Evolutionary conservation across 2,113 vertebrate genomes (phyloP).

Genomic region (Psittacara wagleri): DNA sequence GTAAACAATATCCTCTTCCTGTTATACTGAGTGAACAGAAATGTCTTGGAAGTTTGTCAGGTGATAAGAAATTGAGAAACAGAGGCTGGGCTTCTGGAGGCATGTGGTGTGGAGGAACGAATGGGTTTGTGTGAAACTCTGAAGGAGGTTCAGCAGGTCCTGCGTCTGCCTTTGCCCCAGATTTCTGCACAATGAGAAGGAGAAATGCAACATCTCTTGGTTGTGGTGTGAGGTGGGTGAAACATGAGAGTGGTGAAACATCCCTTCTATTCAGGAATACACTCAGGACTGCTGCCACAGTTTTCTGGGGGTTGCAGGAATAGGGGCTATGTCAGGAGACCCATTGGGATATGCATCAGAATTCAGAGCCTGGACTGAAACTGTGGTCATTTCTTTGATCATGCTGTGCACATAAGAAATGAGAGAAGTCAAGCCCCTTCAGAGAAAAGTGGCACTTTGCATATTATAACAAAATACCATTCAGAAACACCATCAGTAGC

Average conservation of each 20-base stretch:
- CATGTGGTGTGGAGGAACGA: rapidly evolving
- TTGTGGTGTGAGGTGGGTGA: background rate
- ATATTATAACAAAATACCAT: background rate
- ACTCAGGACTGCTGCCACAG: background rate
- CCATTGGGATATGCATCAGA: background rate
- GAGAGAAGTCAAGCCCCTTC: background rate
- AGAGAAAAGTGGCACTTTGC: background rate
- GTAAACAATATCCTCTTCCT: background rate
- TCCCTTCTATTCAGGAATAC: background rate
- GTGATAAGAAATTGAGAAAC: background rate
- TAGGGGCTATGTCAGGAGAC: background rate
- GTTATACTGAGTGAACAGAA: background rate
- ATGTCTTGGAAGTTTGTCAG: background rate
- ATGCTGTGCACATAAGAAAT: rapidly evolving
- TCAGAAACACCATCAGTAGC: background rate
- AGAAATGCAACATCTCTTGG: background rate
- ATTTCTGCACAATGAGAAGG: background rate
- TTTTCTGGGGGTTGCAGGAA: background rate
- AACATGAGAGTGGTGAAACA: background rate
- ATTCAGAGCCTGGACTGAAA: background rate
- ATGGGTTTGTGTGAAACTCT: background rate
- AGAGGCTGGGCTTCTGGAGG: background rate
- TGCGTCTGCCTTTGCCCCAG: background rate
- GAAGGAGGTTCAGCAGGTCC: background rate
- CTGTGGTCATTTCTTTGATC: background rate